These are phyloP conservation scores for Hydropsyche tenuis DNA, from an alignment of 1,140 invertebrate species.

Conservation along the genomic window DNA sequence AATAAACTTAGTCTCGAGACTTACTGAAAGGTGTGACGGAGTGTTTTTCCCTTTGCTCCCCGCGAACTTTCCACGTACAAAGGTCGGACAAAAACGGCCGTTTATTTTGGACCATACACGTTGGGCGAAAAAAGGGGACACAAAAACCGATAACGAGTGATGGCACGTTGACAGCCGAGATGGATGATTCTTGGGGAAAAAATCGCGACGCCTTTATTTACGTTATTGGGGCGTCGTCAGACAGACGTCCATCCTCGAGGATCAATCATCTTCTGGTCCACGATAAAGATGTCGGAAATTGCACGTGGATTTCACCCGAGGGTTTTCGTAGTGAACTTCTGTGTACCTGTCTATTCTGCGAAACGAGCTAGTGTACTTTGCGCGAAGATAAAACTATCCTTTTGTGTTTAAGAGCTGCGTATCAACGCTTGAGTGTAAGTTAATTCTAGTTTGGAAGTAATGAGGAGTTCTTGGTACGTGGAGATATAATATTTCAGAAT, in stretches of 20 bases:
- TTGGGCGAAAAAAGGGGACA: not conserved
- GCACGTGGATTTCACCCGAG: too few species aligned
- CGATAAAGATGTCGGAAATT: conserved; percentile 14
- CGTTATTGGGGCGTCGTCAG: not conserved
- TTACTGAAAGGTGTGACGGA: too few species aligned
- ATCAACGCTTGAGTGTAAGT: too few species aligned
- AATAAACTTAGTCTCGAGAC: too few species aligned
- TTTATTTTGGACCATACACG: not conserved
- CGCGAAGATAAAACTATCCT: too few species aligned
- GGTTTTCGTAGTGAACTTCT: not conserved
- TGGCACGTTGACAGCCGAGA: conserved; percentile 14
- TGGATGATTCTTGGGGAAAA: conserved; percentile 21
- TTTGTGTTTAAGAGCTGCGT: too few species aligned
- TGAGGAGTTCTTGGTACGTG: too few species aligned
- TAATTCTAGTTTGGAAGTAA: too few species aligned
- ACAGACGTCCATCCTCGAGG: not conserved
- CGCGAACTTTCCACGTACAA: too few species aligned
- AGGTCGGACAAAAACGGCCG: too few species aligned
- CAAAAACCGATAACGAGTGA: conserved; percentile 1
- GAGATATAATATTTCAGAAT: too few species aligned
- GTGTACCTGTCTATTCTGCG: not conserved
- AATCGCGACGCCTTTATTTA: conserved; percentile 11
- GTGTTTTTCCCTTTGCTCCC: too few species aligned
- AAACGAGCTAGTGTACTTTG: not conserved
- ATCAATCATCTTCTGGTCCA: conserved; percentile 12